phyloP scores from a whole-genome alignment of 2,113 vertebrate species.

The Ivindomyrus marchei region DNA sequence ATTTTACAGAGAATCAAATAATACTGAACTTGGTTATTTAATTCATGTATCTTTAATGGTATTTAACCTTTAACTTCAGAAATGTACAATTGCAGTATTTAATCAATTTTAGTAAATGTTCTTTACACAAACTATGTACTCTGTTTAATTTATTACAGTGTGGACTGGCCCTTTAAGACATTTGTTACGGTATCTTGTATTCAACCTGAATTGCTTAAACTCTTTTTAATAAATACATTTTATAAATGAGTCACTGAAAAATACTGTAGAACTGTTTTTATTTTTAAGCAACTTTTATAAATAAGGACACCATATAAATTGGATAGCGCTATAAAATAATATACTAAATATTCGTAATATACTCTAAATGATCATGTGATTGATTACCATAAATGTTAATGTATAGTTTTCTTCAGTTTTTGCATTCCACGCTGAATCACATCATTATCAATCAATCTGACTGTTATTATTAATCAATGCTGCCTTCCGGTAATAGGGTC shows the following conservation, averaged over 20 bases:
- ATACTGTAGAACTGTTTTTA: neutral
- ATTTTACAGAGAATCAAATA: constrained; percentile 23
- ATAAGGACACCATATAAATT: neutral
- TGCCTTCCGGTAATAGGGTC: neutral
- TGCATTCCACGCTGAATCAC: neutral
- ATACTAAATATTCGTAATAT: neutral
- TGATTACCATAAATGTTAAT: neutral
- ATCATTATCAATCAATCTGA: neutral
- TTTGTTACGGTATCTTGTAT: neutral
- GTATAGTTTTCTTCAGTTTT: neutral
- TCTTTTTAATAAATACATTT: neutral
- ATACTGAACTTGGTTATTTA: neutral
- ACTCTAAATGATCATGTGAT: neutral
- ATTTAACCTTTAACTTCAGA: neutral
- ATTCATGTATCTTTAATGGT: neutral
- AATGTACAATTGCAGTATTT: neutral
- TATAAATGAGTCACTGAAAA: neutral
- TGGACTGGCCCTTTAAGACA: neutral
- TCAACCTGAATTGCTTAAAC: neutral
- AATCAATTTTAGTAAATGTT: neutral
- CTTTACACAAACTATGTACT: neutral
- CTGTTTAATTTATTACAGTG: neutral
- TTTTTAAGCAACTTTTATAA: neutral
- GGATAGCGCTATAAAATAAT: neutral
- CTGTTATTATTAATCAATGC: neutral